Conservation (phyloP, 2,797 vertebrate species). For the Tadarida brasiliensis region DNA sequence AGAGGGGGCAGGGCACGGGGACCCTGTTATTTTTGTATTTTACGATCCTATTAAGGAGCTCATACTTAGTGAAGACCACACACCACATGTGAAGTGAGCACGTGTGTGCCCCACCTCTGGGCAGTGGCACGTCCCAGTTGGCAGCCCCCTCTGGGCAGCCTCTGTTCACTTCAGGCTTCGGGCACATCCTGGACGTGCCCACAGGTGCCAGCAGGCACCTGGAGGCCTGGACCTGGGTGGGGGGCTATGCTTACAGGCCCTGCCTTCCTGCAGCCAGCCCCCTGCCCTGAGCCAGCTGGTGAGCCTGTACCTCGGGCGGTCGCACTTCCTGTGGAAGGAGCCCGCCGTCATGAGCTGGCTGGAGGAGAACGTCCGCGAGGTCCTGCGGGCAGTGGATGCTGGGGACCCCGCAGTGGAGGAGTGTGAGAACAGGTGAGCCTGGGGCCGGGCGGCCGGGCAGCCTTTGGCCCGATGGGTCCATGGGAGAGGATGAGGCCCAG, state of each 20-base stretch:
- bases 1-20: accelerated
- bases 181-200: neutral
- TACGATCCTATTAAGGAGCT: accelerated
- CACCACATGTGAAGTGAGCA: accelerated
- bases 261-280: constrained; percentile 88
- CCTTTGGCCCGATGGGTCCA: accelerated
- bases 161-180: neutral
- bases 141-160: neutral
- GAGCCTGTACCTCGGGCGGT: constrained; percentile 93
- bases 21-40: neutral
- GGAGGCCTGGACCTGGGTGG: accelerated
- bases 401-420: constrained; percentile 92
- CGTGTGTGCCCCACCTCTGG: no score
- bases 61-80: accelerated
- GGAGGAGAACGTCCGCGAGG: constrained; percentile 92
- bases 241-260: neutral
- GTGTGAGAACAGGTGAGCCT: constrained; percentile 92
- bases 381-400: constrained; percentile 91
- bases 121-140: accelerated
- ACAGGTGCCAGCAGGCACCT: accelerated
- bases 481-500: neutral
- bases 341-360: constrained; percentile 94
- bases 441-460: no score
- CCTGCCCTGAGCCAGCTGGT: constrained; percentile 94
- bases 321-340: constrained; percentile 94